These are phyloP conservation scores for Nixonia krombeini DNA, from an alignment of 1,140 invertebrate genomes.

Conservation along the genomic window DNA sequence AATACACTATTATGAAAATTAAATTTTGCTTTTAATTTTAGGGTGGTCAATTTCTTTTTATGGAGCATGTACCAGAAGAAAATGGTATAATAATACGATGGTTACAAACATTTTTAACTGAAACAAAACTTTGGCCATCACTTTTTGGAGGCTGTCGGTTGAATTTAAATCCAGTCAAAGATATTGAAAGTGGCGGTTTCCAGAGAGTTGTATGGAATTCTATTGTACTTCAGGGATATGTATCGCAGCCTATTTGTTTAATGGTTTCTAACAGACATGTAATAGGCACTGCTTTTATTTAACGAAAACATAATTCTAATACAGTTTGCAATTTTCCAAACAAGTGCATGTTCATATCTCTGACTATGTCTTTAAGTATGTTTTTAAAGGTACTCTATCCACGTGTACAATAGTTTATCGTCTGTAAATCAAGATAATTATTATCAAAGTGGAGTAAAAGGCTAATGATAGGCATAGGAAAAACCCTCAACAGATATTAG, in stretches of 20 bases:
- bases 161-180: slow-evolving; percentile 45
- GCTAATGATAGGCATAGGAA: too few relatives aligned
- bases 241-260: slow-evolving; percentile 54
- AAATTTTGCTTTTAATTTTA: slow-evolving; percentile 22
- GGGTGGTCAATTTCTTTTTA: slow-evolving; percentile 61
- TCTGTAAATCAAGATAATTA: too few relatives aligned
- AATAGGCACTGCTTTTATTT: slow-evolving; percentile 57
- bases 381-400: too few relatives aligned
- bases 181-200: slow-evolving; percentile 57
- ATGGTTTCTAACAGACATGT: slow-evolving; percentile 56
- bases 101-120: slow-evolving; percentile 56
- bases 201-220: slow-evolving; percentile 46
- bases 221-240: slow-evolving; percentile 53
- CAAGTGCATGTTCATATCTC: too few relatives aligned
- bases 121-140: slow-evolving; percentile 58
- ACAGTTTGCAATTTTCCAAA: too few relatives aligned
- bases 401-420: too few relatives aligned
- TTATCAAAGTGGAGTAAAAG: too few relatives aligned
- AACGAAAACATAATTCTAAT: background rate
- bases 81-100: slow-evolving; percentile 47
- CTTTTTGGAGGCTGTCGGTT: slow-evolving; percentile 60
- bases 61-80: slow-evolving; percentile 60
- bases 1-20: background rate
- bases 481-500: too few relatives aligned
- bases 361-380: too few relatives aligned